These are phyloP conservation scores for Spongia lamella DNA, from an alignment of 37 sponge, comb jelly and placozoan species.

Conservation along the genomic window DNA sequence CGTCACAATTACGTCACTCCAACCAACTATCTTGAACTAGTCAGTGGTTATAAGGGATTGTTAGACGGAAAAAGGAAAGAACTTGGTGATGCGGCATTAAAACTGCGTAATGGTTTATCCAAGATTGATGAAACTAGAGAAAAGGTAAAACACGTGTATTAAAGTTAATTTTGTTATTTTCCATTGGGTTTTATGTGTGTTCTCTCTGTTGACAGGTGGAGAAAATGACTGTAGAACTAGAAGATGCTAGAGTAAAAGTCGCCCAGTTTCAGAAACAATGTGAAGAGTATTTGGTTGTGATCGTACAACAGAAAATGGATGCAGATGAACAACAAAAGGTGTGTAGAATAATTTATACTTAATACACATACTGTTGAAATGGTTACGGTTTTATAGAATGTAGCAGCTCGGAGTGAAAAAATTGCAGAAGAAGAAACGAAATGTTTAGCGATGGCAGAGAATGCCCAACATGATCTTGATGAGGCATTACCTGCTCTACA, in stretches of 20 bases:
- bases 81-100: conserved; percentile 85
- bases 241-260: conserved; percentile 87
- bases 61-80: conserved; percentile 94
- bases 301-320: conserved; percentile 97
- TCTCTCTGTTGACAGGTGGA: too few species aligned
- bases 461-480: conserved; percentile 94
- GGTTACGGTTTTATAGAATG: conserved; percentile 36
- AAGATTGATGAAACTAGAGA: conserved; percentile 94
- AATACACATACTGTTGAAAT: background rate
- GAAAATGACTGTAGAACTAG: conserved; percentile 93
- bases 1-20: conserved; percentile 98
- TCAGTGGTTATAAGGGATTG: conserved; percentile 92
- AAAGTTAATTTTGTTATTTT: too few species aligned
- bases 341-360: background rate
- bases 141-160: too few species aligned
- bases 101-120: conserved; percentile 89
- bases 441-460: conserved; percentile 84
- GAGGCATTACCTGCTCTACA: conserved; percentile 95
- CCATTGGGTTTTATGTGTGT: too few species aligned
- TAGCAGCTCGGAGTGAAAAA: conserved; percentile 89
- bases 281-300: conserved; percentile 95
- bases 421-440: conserved; percentile 94
- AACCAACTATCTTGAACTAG: conserved; percentile 98
- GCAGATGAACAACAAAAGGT: conserved; percentile 95
- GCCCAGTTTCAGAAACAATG: conserved; percentile 98